Base-by-base conservation (phyloP, 1,140 invertebrate species). In the Polyergus mexicanus region DNA sequence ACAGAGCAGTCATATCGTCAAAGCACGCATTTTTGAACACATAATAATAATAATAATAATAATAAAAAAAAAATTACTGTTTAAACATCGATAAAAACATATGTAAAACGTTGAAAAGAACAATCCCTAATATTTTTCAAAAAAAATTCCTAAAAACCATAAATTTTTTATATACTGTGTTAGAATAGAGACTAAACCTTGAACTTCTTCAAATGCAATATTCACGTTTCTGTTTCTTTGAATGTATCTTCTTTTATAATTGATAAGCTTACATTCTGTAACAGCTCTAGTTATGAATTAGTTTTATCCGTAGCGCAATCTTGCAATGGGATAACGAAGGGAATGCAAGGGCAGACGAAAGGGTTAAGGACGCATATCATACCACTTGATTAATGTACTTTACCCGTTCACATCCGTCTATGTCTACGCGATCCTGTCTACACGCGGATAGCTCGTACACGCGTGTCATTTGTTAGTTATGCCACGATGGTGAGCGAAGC, bases 341-440 rank as follows among this genome's bases (percentile, higher is more conserved):
- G 41, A 54, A 86, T 38, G 47, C 44, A 72, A 74, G 75, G 47
- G 62, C 69, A 41, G 71, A 51, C 47, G 58, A 75, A 91, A 91
- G 87, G 90, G 83, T 91, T 92, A 91, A 92, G 89, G 86, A 87
- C 65, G 86, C 91, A 89, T 86, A 89, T 90, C 89, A 83, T 88
- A 77, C 60, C 77, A 75, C 80, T 91, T 91, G 90, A 92, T 92
- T 91, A 91, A 92, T 91, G 90, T 89, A 88, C 85, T 86, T 88
- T 77, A 86, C 80, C 74, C 90, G 66, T 63, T 47, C 68, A 69
- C 54, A 66, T 88, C 78, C 78, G 35, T 38, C 63, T 54, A 78
- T 54, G 58, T 74, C 60, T 54, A 35, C n/a, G 44, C 28, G 74
- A 44, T 60, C 58, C 47, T 56, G 35, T 47, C 8, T 78, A 78